phyloP scores from a whole-genome alignment of 2,888 invertebrate genomes.

The Agrochola litura region DNA sequence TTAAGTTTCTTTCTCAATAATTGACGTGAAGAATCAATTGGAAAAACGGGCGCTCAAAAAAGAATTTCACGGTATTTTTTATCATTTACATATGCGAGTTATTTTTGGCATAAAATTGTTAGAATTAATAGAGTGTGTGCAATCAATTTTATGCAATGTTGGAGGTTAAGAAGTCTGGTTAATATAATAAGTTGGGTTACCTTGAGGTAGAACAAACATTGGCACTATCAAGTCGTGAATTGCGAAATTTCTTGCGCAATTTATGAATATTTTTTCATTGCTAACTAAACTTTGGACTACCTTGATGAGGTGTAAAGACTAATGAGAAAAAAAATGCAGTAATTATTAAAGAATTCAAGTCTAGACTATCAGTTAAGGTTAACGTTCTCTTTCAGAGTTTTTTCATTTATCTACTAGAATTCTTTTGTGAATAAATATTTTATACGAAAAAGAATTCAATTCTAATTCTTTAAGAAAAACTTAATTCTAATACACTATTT shows the following conservation, averaged over 20 bases:
- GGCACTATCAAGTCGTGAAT: conserved; percentile 41
- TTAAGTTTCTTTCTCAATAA: conserved; percentile 17
- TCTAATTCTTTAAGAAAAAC: no score
- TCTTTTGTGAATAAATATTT: not conserved
- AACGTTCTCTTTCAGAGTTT: not conserved
- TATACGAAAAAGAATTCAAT: not conserved
- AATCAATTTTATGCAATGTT: conserved; percentile 53
- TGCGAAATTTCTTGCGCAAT: conserved; percentile 42
- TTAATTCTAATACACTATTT: no score
- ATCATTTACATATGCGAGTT: conserved; percentile 9
- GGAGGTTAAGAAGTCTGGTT: conserved; percentile 45
- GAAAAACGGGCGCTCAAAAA: not conserved
- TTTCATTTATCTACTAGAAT: not conserved
- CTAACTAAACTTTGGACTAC: conserved; percentile 15
- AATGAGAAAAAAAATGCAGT: conserved; percentile 5
- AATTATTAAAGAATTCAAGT: not conserved
- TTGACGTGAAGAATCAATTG: conserved; percentile 34
- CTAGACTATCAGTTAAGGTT: not conserved
- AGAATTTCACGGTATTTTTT: conserved; percentile 23
- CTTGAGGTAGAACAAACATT: conserved; percentile 57
- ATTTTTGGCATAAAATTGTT: conserved; percentile 34
- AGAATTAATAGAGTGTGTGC: conserved; percentile 59
- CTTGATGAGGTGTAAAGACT: conserved; percentile 12
- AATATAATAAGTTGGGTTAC: conserved; percentile 32
- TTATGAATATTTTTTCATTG: conserved; percentile 16